A percentile compares a stretch with the other conserved stretches of the same genome.
phyloP scores from a whole-genome alignment of 2,888 invertebrate genomes.

The Phaedon cochleariae region DNA sequence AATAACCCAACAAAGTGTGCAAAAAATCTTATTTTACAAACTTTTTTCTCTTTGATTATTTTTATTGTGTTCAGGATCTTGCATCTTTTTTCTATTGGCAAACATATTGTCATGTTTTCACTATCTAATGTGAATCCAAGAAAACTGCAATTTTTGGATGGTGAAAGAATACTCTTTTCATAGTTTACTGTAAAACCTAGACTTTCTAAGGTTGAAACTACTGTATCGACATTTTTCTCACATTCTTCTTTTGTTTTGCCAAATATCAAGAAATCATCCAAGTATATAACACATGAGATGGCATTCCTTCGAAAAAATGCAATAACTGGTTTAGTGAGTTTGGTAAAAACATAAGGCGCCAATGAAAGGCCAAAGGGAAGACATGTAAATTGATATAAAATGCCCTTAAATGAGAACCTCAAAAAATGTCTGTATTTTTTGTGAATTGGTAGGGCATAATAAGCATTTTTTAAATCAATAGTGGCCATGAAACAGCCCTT shows the following conservation, averaged over 20 bases:
- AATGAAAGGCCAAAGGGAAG: conserved; percentile 9
- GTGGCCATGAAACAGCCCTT: not conserved
- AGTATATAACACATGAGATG: not conserved
- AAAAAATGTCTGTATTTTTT: conserved; percentile 2
- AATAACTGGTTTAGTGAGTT: conserved; percentile 17
- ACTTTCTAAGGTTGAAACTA: not conserved
- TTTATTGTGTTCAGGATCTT: not conserved
- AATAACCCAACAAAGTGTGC: conserved; percentile 34
- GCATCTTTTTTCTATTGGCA: conserved; percentile 12
- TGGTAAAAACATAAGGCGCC: conserved; percentile 13
- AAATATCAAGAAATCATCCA: not conserved
- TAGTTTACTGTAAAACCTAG: conserved; percentile 16
- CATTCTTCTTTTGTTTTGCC: not conserved
- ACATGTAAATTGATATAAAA: conserved; percentile 16
- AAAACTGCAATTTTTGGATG: conserved; percentile 24
- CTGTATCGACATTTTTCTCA: not conserved
- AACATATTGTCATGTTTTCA: conserved; percentile 2
- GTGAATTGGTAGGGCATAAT: conserved; percentile 10
- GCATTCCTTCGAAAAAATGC: not conserved
- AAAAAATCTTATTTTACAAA: conserved; percentile 12
- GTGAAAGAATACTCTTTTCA: conserved; percentile 27
- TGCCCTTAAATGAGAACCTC: not conserved
- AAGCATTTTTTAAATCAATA: conserved; percentile 12
- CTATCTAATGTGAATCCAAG: conserved; percentile 36
- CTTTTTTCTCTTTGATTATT: not conserved